These are phyloP conservation scores for Orthosia cruda DNA, from an alignment of 2,888 invertebrate genomes.

Conservation along the genomic window DNA sequence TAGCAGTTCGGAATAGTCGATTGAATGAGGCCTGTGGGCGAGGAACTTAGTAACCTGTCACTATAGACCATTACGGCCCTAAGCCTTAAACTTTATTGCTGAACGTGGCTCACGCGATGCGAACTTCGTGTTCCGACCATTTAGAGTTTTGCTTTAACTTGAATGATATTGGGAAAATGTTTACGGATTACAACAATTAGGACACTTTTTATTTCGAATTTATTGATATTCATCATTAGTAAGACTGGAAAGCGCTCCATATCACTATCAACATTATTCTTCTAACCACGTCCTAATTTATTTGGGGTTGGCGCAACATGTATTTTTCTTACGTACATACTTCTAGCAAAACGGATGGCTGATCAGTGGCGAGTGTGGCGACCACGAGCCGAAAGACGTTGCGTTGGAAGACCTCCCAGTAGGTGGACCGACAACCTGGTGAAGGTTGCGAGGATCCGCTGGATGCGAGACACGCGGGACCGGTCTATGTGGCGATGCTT, in stretches of 20 bases:
- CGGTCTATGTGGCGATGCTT: too few species aligned
- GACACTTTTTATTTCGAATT: not conserved
- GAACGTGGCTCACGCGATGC: constrained; percentile 46
- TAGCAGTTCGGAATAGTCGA: constrained; percentile 26
- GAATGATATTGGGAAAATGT: constrained; percentile 1
- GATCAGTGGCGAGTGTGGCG: too few species aligned
- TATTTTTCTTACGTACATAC: too few species aligned
- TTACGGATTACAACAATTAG: not conserved
- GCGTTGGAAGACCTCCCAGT: too few species aligned
- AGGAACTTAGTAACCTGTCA: constrained; percentile 50
- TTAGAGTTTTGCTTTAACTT: constrained; percentile 26
- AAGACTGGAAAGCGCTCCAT: not conserved
- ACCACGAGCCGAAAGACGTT: too few species aligned
- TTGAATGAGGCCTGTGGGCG: constrained; percentile 57
- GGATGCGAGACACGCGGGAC: too few species aligned
- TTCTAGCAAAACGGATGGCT: too few species aligned
- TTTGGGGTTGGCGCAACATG: too few species aligned
- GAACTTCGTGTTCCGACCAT: constrained; percentile 26
- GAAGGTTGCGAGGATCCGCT: too few species aligned
- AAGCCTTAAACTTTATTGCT: constrained; percentile 42
- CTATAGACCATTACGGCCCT: constrained; percentile 45
- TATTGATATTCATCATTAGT: not conserved
- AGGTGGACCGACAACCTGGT: too few species aligned
- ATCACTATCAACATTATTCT: not conserved
- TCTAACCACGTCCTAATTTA: too few species aligned